A percentile compares a stretch with the other conserved stretches of the same genome.
Evolutionary conservation across 2,888 invertebrate genomes (phyloP).

Genomic region (Nebria salina): DNA sequence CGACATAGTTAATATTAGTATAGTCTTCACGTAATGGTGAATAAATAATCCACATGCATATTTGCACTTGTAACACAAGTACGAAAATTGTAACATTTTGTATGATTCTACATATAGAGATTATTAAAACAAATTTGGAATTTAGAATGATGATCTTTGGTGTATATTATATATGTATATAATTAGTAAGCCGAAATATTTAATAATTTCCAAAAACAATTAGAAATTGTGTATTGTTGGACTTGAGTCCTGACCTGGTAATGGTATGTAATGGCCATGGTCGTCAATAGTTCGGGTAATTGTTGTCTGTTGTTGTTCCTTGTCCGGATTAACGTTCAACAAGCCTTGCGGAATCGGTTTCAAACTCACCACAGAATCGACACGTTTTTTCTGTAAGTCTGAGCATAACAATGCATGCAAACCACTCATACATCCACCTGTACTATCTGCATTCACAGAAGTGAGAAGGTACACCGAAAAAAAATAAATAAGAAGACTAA

Average conservation of each 20-base stretch:
- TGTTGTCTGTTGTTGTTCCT: constrained; percentile 36
- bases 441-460: constrained; percentile 42
- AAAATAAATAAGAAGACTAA: constrained; percentile 21
- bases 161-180: neutral
- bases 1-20: neutral
- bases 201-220: neutral
- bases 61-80: no score
- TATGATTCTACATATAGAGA: no score
- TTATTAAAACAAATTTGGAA: neutral
- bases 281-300: constrained; percentile 44
- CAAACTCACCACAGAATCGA: constrained; percentile 47
- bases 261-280: constrained; percentile 67
- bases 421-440: constrained; percentile 55
- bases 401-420: constrained; percentile 61
- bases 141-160: neutral
- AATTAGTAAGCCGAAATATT: neutral
- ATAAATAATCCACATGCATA: neutral
- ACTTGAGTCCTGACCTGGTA: constrained; percentile 65
- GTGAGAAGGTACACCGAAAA: neutral
- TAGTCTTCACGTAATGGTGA: neutral
- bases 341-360: constrained; percentile 39
- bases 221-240: constrained; percentile 7
- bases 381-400: constrained; percentile 61
- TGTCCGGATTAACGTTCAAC: constrained; percentile 25
- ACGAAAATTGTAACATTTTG: no score